Conservation (phyloP, 2,888 invertebrate species). For the Zaprionus bogoriensis region DNA sequence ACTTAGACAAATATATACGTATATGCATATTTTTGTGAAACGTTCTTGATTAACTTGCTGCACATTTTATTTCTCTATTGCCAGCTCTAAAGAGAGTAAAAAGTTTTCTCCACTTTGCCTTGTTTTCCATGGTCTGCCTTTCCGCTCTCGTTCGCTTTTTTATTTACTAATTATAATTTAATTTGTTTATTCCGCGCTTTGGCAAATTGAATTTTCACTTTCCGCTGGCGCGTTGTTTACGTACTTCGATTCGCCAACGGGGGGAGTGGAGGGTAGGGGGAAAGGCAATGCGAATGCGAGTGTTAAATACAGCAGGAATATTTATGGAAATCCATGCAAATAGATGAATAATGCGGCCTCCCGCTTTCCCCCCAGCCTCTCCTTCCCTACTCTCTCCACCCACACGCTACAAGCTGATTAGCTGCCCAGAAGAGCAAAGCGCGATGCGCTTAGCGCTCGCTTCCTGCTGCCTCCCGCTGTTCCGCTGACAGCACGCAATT, state of each 20-base stretch:
- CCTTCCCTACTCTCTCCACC: too few species aligned
- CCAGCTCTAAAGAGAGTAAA: too few species aligned
- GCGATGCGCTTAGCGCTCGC: background rate
- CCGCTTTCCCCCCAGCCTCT: too few species aligned
- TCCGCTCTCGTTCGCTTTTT: background rate
- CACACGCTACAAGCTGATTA: too few species aligned
- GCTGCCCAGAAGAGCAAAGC: background rate
- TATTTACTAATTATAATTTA: conserved; percentile 43
- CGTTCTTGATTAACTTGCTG: background rate
- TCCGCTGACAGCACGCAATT: conserved; percentile 13
- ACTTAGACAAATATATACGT: too few species aligned
- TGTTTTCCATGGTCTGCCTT: background rate
- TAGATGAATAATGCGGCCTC: conserved; percentile 7
- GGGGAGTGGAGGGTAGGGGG: background rate
- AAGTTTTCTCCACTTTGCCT: background rate
- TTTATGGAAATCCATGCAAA: conserved; percentile 5
- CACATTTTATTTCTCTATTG: background rate
- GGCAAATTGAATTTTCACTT: conserved; percentile 44
- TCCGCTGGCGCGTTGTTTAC: background rate
- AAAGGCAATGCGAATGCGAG: background rate
- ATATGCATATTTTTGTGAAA: background rate
- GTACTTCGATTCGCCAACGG: background rate
- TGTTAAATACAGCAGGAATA: background rate
- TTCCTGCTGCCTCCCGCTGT: conserved; percentile 3
- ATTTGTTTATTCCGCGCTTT: conserved; percentile 44